phyloP scores from a whole-genome alignment of 2,888 invertebrate genomes.

The Bellardia pandia region DNA sequence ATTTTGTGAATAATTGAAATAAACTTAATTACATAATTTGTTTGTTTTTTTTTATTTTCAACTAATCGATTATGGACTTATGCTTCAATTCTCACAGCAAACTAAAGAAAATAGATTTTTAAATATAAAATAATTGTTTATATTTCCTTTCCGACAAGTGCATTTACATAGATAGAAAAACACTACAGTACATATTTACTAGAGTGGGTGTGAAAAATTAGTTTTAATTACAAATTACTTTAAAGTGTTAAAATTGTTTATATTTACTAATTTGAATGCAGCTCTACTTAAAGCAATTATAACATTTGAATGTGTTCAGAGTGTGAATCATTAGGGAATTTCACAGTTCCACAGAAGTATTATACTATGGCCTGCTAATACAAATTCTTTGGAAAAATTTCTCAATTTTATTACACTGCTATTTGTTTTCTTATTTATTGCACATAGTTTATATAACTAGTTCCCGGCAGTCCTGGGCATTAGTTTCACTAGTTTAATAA shows the following conservation, averaged over 20 bases:
- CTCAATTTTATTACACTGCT: neutral
- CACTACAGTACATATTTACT: neutral
- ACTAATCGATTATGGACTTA: conserved; percentile 10
- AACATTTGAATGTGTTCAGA: neutral
- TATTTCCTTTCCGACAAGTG: neutral
- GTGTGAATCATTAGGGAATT: conserved; percentile 45
- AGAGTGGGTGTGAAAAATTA: conserved; percentile 8
- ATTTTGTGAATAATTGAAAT: conserved; percentile 21
- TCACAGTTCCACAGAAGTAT: conserved; percentile 17
- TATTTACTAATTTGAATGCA: conserved; percentile 3
- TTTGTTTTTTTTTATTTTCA: neutral
- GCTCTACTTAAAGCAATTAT: neutral
- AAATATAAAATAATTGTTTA: neutral
- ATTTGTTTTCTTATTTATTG: neutral
- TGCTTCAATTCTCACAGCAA: conserved; percentile 21
- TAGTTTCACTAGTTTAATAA: too few relatives aligned
- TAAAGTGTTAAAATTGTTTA: neutral
- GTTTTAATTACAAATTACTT: neutral
- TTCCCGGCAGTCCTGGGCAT: too few relatives aligned
- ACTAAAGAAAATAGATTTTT: neutral
- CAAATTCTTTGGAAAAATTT: conserved; percentile 12
- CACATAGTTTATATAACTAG: neutral
- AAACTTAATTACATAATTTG: conserved; percentile 20
- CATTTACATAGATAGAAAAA: neutral
- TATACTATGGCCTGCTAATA: neutral